phyloP scores from a whole-genome alignment of 1,140 invertebrate genomes.

The Globodera ellingtonae region DNA sequence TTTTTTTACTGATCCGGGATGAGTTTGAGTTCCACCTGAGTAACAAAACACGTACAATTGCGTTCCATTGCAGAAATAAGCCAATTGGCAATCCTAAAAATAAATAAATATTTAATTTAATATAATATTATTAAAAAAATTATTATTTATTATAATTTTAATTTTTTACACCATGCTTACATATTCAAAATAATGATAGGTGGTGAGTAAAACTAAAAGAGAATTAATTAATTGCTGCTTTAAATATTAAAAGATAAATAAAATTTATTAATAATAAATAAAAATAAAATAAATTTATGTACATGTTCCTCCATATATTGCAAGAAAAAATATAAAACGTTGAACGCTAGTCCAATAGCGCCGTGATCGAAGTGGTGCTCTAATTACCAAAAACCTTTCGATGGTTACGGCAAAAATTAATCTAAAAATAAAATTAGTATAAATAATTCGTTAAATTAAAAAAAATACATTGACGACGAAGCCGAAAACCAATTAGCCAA shows the following conservation, averaged over 20 bases:
- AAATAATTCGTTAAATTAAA: conserved; percentile 18
- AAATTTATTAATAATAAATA: conserved; percentile 27
- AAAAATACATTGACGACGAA: conserved; percentile 57
- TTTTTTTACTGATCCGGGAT: conserved; percentile 44
- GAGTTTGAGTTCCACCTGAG: conserved; percentile 48
- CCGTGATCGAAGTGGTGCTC: conserved; percentile 58
- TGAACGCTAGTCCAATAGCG: conserved; percentile 56
- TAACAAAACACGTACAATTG: conserved; percentile 60
- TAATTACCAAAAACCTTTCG: conserved; percentile 59
- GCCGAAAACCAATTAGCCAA: conserved; percentile 63
- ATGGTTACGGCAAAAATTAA: conserved; percentile 65
- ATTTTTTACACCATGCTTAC: background rate
- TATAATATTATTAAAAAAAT: too few relatives aligned
- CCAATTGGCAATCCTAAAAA: conserved; percentile 54
- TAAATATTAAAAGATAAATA: conserved; percentile 1
- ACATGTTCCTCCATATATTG: conserved; percentile 58
- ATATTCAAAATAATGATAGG: conserved; percentile 65
- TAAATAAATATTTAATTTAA: background rate
- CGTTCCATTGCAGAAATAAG: conserved; percentile 61
- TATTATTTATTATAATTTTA: background rate
- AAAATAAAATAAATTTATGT: conserved; percentile 31
- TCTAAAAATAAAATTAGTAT: conserved; percentile 44
- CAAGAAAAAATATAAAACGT: conserved; percentile 44
- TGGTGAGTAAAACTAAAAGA: conserved; percentile 55
- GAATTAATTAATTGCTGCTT: conserved; percentile 7